Base-by-base conservation (phyloP, 1,140 invertebrate species). In the Aphidius gifuensis region DNA sequence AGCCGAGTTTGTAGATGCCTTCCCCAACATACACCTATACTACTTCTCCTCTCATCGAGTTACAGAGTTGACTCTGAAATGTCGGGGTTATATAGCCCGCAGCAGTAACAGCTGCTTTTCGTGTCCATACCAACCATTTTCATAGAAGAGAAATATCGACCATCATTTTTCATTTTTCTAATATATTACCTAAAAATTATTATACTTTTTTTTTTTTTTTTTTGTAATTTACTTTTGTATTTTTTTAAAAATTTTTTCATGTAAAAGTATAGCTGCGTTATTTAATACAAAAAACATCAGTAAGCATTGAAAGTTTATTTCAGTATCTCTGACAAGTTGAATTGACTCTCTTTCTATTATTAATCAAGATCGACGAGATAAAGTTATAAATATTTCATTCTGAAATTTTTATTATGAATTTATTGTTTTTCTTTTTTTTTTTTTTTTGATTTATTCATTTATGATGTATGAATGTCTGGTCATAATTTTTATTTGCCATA, bases 81-180 rank as follows among this genome's bases (percentile, higher is more conserved):
- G 53, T 42, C 39, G 43, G 53, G 53, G 53, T 55, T 55, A 55
- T 55, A 55, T 55, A 55, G 39, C 53, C 53, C 53, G n/a, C 53
- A 55, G 53, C 53, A 8, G 53, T 55, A 55, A 55, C 53, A 55
- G 53, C 53, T 55, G 53, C 50, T 53, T 53, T 53, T 53, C 50
- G 50, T 53, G 50, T 53, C 50, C 50, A 9, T 53, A 53, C 11
- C 50, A 38, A 53, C 23, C 32, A 38, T 53, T 53, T 9, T 39
- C 32, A 23, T 53, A 53, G 32, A 53, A 23, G 32, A 53, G 50
- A 43, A 55, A 55, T 55, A 55, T 55, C 53, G 53, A 55, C 39
- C n/a, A 43, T 55, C 53, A 40, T 55, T 55, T 55, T 55, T 55
- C 53, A 55, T 55, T 40, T 40, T 42, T 40, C 53, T 55, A 39